These are phyloP conservation scores for Callipepla squamata DNA, from an alignment of 2,113 vertebrate species.

Conservation along the genomic window DNA sequence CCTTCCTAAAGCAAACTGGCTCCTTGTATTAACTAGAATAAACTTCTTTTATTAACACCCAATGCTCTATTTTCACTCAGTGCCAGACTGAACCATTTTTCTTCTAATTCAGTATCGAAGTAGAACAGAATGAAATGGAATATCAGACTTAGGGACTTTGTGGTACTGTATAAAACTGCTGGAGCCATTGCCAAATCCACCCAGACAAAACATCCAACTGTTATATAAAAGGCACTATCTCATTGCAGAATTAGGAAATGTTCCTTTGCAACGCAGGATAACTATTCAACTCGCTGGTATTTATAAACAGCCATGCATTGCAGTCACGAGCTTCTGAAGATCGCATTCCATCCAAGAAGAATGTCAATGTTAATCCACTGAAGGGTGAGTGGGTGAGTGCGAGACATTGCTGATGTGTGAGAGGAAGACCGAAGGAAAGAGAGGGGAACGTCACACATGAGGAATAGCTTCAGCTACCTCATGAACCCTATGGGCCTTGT, in stretches of 20 bases:
- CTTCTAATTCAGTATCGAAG: not conserved
- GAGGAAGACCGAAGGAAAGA: not conserved
- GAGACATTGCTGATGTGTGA: accelerated
- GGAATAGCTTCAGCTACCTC: not conserved
- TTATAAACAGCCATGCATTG: not conserved
- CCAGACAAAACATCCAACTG: not conserved
- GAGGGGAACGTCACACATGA: accelerated
- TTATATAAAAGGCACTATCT: not conserved
- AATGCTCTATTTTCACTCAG: not conserved
- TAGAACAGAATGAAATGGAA: not conserved
- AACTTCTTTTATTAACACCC: not conserved
- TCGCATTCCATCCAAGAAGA: not conserved
- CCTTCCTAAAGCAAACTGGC: not conserved
- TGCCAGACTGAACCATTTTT: not conserved
- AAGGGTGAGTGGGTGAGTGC: not conserved
- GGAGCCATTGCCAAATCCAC: not conserved
- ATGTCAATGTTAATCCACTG: not conserved
- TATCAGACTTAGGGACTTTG: not conserved
- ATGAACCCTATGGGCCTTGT: accelerated
- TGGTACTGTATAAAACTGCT: not conserved
- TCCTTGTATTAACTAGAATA: not conserved
- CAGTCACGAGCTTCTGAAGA: not conserved
- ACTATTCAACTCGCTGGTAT: not conserved
- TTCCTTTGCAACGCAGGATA: not conserved
- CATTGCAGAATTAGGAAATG: not conserved